Conservation (phyloP, 2,888 invertebrate genomes). For the Aleiodes leptofemur region DNA sequence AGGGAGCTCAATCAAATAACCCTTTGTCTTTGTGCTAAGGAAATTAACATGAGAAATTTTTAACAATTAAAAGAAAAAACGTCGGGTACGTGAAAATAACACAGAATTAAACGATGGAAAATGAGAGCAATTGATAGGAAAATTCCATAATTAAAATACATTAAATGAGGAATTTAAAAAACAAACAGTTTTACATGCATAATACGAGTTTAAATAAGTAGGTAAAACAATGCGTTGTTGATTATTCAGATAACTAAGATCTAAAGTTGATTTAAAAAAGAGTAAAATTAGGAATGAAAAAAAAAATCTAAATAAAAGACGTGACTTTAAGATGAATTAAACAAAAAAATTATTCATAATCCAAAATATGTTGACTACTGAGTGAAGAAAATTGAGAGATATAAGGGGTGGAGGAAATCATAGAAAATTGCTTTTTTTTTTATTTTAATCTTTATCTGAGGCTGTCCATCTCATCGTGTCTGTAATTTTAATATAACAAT, state of each 20-base stretch:
- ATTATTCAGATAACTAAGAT: constrained; percentile 65
- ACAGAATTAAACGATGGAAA: constrained; percentile 25
- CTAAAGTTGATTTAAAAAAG: constrained; percentile 56
- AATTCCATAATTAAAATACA: constrained; percentile 38
- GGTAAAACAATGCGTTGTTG: constrained; percentile 58
- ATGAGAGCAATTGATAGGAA: constrained; percentile 8
- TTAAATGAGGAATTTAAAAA: constrained; percentile 30
- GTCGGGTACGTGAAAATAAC: constrained; percentile 40
- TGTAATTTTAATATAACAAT: constrained; percentile 60
- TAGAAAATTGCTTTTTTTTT: constrained; percentile 52
- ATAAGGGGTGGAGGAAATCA: constrained; percentile 46
- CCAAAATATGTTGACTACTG: constrained; percentile 58
- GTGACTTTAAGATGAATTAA: constrained; percentile 52
- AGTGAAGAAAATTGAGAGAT: constrained; percentile 34
- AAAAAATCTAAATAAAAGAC: constrained; percentile 52
- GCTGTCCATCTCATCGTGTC: constrained; percentile 65
- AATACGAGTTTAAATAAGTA: constrained; percentile 46
- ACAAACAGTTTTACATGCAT: constrained; percentile 47
- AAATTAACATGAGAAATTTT: constrained; percentile 19
- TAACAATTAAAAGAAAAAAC: constrained; percentile 22
- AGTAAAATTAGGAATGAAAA: constrained; percentile 36
- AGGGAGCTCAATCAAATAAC: constrained; percentile 63
- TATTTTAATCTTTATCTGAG: constrained; percentile 55
- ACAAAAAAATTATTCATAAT: constrained; percentile 55
- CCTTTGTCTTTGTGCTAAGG: constrained; percentile 49